Evolutionary conservation across 2,113 vertebrate species (phyloP), one percentile per base, ranked within the genome.

Genomic region (Callionymus lyra): DNA sequence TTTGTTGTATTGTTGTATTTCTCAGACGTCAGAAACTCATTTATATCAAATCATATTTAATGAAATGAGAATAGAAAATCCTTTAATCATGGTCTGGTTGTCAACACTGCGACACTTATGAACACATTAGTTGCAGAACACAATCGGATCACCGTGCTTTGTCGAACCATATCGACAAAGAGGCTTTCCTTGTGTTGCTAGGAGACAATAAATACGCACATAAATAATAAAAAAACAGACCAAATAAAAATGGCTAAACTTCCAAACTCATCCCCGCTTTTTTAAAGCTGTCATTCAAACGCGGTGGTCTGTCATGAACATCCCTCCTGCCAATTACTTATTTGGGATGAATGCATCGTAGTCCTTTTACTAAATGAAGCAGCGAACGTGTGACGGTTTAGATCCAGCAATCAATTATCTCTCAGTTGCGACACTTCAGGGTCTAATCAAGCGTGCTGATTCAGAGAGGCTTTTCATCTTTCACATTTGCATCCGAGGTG

Each of bases 111-210:
- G n/a, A n/a, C n/a, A n/a, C 21, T 27, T 5, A 4, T 27, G 21
- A 27, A 27, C 4, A 5, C 8, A 27, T 27, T 8, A 27, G 21
- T 27, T 4, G 21, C 8, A 27, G 4, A 27, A 27, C 21, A 8
- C 21, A 4, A 27, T 27, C 21, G 8, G 50, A 38, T 3, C 10
- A 16, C 9, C 1, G 9, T 44, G 13, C 13, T 10, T 42, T 33
- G 12, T 36, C 35, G 9, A 44, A 45, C 21, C 16, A 34, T 48
- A 21, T 21, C 16, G 16, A 37, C 16, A 19, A 18, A 31, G 3
- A 16, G 44, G 15, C 38, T 61, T 52, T 47, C 16, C 8, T 15
- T 9, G 50, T 14, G 74, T 71, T 77, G 55, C 58, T 63, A 70
- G 58, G 64, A 40, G 63, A 74, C 60, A 59, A 45, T 15, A 33